Percentiles rank a stretch among this genome's conserved stretches.
These are phyloP conservation scores for Orussus abietinus DNA, from an alignment of 1,140 invertebrate species.

Conservation along the genomic window DNA sequence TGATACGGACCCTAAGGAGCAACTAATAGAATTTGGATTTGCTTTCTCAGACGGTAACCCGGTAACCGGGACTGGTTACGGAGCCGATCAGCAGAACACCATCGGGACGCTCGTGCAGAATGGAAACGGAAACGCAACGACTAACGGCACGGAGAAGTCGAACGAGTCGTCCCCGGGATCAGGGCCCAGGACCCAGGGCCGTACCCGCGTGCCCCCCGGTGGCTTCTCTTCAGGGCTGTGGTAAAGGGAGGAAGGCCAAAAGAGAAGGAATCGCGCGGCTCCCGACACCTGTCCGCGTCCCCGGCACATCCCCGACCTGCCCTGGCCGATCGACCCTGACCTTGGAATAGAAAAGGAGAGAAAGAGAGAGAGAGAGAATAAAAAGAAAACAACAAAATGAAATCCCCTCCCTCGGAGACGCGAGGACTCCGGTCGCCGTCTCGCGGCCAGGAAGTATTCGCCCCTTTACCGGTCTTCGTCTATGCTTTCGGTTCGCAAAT, in stretches of 20 bases:
- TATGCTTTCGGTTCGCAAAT: no score
- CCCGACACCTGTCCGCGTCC: no score
- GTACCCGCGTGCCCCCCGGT: conserved; percentile 52
- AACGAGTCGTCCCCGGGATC: conserved; percentile 25
- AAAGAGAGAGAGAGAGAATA: no score
- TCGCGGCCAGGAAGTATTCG: conserved; percentile 1
- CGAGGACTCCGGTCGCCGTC: no score
- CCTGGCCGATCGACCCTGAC: no score
- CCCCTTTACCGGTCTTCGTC: no score
- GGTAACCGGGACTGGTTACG: conserved; percentile 49
- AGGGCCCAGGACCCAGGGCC: conserved; percentile 27
- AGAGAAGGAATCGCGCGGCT: no score
- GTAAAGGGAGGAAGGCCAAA: conserved; percentile 33
- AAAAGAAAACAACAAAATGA: conserved; percentile 11
- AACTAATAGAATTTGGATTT: no score
- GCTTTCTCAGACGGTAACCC: conserved; percentile 48
- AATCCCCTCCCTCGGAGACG: no score
- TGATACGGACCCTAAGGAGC: no score
- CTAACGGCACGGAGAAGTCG: conserved; percentile 30
- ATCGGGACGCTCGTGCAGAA: conserved; percentile 29
- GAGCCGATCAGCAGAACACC: conserved; percentile 20
- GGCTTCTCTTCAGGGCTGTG: conserved; percentile 53
- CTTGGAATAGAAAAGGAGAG: no score
- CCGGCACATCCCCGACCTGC: no score
- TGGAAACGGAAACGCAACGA: conserved; percentile 26